phyloP scores from a whole-genome alignment of 2,888 invertebrate species.

The Amaurobius ferox region DNA sequence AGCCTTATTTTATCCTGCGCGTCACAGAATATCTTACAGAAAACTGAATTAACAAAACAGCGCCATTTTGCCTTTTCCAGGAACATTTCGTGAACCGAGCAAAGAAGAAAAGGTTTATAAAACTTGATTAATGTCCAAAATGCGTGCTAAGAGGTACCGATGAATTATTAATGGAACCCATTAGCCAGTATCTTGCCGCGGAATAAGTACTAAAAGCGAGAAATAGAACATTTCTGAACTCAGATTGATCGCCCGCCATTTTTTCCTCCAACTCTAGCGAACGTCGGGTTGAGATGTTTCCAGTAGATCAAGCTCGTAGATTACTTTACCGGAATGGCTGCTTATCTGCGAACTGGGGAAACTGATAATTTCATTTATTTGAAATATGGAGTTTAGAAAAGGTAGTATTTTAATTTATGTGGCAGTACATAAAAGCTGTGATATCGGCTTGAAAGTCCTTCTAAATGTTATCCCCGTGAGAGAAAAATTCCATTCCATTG shows the following conservation, averaged over 20 bases:
- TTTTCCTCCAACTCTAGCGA: conserved; percentile 15
- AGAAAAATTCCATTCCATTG: too few species aligned
- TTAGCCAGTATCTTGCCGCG: conserved; percentile 54
- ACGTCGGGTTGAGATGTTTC: conserved; percentile 12
- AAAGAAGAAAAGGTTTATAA: conserved; percentile 11
- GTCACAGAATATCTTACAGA: background rate
- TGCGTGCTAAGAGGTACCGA: conserved; percentile 28
- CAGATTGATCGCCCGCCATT: conserved; percentile 52
- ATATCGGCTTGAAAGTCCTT: too few species aligned
- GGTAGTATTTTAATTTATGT: too few species aligned
- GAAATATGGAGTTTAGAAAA: conserved; percentile 2
- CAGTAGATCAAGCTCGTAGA: conserved; percentile 7
- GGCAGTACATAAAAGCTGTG: too few species aligned
- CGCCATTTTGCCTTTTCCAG: background rate
- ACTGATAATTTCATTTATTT: conserved; percentile 14
- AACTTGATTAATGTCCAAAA: conserved; percentile 50
- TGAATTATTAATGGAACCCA: conserved; percentile 68
- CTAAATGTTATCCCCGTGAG: too few species aligned
- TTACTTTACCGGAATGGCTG: background rate
- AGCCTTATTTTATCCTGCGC: conserved; percentile 4
- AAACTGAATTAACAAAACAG: background rate
- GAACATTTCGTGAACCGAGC: background rate
- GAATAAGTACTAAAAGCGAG: conserved; percentile 41
- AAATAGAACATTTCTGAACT: conserved; percentile 63
- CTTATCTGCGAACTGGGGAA: background rate